A percentile compares a stretch with the other conserved stretches of the same genome.
phyloP scores from a whole-genome alignment of 2,888 invertebrate species.

The Eristalis intricaria region DNA sequence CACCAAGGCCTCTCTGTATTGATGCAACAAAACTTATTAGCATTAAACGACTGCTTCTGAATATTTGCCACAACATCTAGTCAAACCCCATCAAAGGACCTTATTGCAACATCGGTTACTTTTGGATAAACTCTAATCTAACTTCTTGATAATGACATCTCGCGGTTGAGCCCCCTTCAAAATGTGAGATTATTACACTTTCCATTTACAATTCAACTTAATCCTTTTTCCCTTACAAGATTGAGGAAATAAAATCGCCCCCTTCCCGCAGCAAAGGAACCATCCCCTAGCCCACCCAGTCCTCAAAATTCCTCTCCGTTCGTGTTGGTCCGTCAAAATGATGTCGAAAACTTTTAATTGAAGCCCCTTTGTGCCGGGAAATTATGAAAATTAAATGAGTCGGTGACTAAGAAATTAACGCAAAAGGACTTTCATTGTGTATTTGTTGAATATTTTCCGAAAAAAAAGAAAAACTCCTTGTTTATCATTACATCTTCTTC shows the following conservation, averaged over 20 bases:
- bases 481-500: conserved; percentile 23
- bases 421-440: conserved; percentile 2
- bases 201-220: conserved; percentile 5
- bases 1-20: no score
- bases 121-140: neutral
- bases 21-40: no score
- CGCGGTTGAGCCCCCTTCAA: conserved; percentile 2
- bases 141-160: conserved; percentile 3
- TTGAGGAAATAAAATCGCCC: conserved; percentile 1
- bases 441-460: conserved; percentile 9
- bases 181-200: neutral
- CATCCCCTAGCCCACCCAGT: neutral
- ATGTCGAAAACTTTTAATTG: conserved; percentile 42
- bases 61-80: no score
- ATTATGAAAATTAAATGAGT: conserved; percentile 38
- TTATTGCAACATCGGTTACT: neutral
- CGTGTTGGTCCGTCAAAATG: conserved; percentile 35
- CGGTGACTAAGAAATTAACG: conserved; percentile 2
- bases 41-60: no score
- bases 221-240: neutral
- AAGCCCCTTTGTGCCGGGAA: conserved; percentile 24
- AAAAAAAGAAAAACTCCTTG: conserved; percentile 6
- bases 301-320: neutral
- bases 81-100: neutral
- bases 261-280: neutral